These are phyloP conservation scores for Champsocephalus esox DNA, from an alignment of 2,797 vertebrate species.

Conservation along the genomic window DNA sequence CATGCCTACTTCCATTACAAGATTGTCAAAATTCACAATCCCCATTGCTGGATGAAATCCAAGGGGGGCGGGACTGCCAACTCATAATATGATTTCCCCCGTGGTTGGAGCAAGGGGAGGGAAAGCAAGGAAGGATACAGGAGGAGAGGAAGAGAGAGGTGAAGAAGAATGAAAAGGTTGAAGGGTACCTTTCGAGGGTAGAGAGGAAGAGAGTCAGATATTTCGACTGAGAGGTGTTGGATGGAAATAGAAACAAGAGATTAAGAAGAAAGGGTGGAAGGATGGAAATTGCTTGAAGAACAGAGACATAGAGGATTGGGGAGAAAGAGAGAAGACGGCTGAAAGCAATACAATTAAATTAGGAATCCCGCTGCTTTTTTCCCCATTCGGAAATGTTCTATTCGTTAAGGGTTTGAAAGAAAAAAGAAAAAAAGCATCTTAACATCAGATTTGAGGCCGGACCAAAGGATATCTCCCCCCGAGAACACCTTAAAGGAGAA, in stretches of 20 bases:
- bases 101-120: constrained; percentile 42
- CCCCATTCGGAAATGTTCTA: constrained; percentile 2
- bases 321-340: constrained; percentile 10
- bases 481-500: constrained; percentile 76
- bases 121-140: constrained; percentile 23
- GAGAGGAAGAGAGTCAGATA: constrained; percentile 32
- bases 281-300: constrained; percentile 3
- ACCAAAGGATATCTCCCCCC: constrained; percentile 65
- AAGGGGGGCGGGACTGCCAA: constrained; percentile 68
- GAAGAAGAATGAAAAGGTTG: constrained; percentile 26
- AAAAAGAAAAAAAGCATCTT: constrained; percentile 56
- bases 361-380: constrained; percentile 22
- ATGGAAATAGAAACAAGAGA: constrained; percentile 39
- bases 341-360: constrained; percentile 58
- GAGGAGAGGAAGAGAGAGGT: constrained; percentile 19
- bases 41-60: constrained; percentile 78
- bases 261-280: constrained; percentile 20
- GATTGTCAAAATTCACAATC: constrained; percentile 83
- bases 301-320: constrained; percentile 18
- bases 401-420: constrained; percentile 51
- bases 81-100: constrained; percentile 83
- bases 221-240: constrained; percentile 22
- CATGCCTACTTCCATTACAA: constrained; percentile 79
- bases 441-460: constrained; percentile 54
- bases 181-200: constrained; percentile 15